Percentiles rank a stretch among this genome's conserved stretches.
These are phyloP conservation scores for Cyclophora punctaria DNA, from an alignment of 2,888 invertebrate genomes.

Conservation along the genomic window DNA sequence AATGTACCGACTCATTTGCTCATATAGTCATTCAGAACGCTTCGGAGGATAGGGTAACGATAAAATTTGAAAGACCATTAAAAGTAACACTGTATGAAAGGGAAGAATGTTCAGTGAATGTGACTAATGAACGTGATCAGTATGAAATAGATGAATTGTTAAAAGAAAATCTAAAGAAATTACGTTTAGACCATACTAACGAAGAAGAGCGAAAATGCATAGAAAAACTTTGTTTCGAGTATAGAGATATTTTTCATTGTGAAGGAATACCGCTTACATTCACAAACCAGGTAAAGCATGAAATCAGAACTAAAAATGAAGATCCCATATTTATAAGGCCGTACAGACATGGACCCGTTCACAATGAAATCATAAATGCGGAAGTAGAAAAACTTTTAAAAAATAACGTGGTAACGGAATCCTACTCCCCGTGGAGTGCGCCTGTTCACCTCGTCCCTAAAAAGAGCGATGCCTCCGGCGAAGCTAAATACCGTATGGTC, in stretches of 20 bases:
- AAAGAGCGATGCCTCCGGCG: slow-evolving; percentile 29
- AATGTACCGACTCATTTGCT: slow-evolving; percentile 9
- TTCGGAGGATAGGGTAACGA: not conserved
- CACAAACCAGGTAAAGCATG: slow-evolving; percentile 23
- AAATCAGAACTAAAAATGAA: slow-evolving; percentile 27
- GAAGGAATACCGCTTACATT: slow-evolving; percentile 26
- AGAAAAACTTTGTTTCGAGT: slow-evolving; percentile 22
- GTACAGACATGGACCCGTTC: slow-evolving; percentile 21
- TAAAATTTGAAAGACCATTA: slow-evolving; percentile 3
- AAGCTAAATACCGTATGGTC: slow-evolving; percentile 27
- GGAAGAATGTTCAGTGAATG: slow-evolving; percentile 5
- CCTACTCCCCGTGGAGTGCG: slow-evolving; percentile 27
- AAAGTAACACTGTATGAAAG: slow-evolving; percentile 2
- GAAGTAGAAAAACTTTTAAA: slow-evolving; percentile 29
- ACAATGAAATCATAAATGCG: slow-evolving; percentile 25
- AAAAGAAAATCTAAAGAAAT: slow-evolving; percentile 6
- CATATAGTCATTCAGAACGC: slow-evolving; percentile 11
- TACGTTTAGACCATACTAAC: slow-evolving; percentile 19
- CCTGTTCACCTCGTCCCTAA: slow-evolving; percentile 40
- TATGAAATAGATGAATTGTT: slow-evolving; percentile 19
- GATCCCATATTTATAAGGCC: slow-evolving; percentile 25
- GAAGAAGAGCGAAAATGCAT: slow-evolving; percentile 25
- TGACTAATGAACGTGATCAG: slow-evolving; percentile 10
- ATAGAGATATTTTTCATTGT: slow-evolving; percentile 30
- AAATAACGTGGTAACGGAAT: slow-evolving; percentile 30